These are phyloP conservation scores for Drosophila ananassae DNA, from an alignment of 1,140 invertebrate species.

Conservation along the genomic window DNA sequence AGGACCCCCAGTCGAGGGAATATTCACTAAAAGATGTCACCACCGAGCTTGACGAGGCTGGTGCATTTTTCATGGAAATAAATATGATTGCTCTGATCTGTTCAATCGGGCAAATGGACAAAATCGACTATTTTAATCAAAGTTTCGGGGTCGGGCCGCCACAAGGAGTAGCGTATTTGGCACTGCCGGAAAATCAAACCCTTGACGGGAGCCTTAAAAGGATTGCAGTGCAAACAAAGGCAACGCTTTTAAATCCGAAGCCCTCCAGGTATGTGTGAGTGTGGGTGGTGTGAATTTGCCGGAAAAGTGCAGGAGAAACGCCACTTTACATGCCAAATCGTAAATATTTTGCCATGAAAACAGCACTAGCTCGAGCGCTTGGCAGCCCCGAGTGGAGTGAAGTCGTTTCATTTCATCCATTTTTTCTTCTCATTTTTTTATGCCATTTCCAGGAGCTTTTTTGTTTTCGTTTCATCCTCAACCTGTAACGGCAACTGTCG, in stretches of 20 bases:
- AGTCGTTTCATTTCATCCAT: conserved; percentile 32
- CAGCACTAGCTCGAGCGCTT: conserved; percentile 39
- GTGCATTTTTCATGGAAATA: conserved; percentile 50
- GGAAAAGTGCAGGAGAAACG: conserved; percentile 79
- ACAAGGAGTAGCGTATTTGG: conserved; percentile 9
- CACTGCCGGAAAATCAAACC: conserved; percentile 33
- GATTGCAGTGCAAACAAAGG: conserved; percentile 67
- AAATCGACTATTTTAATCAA: conserved; percentile 49
- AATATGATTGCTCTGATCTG: conserved; percentile 58
- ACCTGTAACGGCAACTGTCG: conserved; percentile 45
- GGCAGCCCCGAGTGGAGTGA: conserved; percentile 29
- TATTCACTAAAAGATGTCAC: conserved; percentile 8
- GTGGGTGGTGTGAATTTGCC: conserved; percentile 42
- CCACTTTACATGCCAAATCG: conserved; percentile 79
- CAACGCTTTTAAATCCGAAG: conserved; percentile 62
- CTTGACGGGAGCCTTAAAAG: conserved; percentile 71
- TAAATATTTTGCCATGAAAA: conserved; percentile 81
- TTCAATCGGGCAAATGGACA: conserved; percentile 61
- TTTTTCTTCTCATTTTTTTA: conserved; percentile 7
- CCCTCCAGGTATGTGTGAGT: conserved; percentile 6
- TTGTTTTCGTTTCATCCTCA: conserved; percentile 4
- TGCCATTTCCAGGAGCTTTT: not conserved
- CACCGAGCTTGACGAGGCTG: conserved; percentile 1
- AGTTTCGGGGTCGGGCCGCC: conserved; percentile 16
- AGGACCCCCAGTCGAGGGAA: conserved; percentile 13